Conservation (phyloP, 2,113 vertebrate genomes). For the Neotragus pygmaeus region DNA sequence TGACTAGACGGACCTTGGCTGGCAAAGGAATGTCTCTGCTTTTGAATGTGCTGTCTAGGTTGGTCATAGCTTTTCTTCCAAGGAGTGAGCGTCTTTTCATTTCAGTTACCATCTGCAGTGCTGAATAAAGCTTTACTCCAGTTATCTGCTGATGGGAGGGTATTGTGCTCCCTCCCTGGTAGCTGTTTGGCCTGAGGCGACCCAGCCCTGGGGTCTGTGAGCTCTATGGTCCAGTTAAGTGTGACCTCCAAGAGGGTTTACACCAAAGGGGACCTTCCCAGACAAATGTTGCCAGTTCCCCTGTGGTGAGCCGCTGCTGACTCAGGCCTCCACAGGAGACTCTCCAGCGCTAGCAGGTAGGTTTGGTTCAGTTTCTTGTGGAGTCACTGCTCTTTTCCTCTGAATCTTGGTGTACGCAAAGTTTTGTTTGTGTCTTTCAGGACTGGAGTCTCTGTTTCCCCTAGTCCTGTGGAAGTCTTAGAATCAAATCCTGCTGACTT, state of each 20-base stretch:
- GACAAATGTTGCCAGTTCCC: neutral
- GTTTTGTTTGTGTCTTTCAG: neutral
- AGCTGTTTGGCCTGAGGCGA: neutral
- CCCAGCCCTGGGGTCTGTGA: neutral
- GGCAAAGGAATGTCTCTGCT: neutral
- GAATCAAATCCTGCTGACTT: neutral
- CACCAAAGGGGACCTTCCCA: neutral
- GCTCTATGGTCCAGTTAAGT: neutral
- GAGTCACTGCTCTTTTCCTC: neutral
- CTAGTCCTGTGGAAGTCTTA: neutral
- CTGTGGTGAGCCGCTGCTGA: neutral
- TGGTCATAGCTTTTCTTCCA: neutral
- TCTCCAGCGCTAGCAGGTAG: neutral
- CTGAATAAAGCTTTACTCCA: neutral
- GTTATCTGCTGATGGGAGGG: neutral
- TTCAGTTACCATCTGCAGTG: neutral
- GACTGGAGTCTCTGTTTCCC: neutral
- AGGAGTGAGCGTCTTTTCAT: neutral
- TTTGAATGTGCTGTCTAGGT: neutral
- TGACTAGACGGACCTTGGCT: neutral
- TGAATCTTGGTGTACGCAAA: neutral
- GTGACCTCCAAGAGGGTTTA: neutral
- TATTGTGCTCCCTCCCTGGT: neutral
- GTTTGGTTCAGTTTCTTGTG: neutral
- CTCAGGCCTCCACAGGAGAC: neutral